Base-by-base conservation (phyloP, 2,888 invertebrate species). In the Drosophila robusta region DNA sequence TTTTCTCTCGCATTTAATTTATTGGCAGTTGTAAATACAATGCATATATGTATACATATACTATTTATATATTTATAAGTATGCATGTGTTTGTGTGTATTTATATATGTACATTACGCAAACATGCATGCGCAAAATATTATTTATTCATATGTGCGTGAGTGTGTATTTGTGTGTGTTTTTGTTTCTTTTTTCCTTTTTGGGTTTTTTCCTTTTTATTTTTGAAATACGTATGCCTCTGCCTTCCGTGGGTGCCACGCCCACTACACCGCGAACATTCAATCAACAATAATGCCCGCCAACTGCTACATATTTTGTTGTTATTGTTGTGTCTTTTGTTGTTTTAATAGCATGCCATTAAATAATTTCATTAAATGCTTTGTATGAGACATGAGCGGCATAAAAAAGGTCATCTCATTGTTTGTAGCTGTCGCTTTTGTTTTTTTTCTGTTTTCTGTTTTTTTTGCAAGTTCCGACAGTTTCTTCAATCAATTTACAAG, bases 291-390 rank as follows among this genome's bases (percentile, higher is more conserved):
- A 70, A 67, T 57, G 75, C 52, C 56, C 38, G 32, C 18, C 45
- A 52, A 51, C 55, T 62, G 54, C 22, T 26, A 14, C 42, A 55
- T 18, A 29, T 52, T 29, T 49, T 50, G 16, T 36, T 47, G 66
- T 68, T 68, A 49, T 63, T 75, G 60, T 52, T 66, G 47, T 64
- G 60, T 50, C 74, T 69, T 87, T 82, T 81, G 78, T 85, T 87
- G 67, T 60, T 85, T 85, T 81, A 83, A 85, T 85, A 75, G 63
- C 78, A 80, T 72, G 77, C 86, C 78, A 87, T 85, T 87, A 87
- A 85, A 84, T 82, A 85, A 87, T 87, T 84, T 87, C 83, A 87
- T 85, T 84, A 75, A 86, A 87, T 75, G 76, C 74, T 78, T 78
- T 87, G 81, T 74, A 66, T 60, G 73, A 50, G 63, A 72, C 65